These are phyloP conservation scores for Agrilus biguttatus DNA, from an alignment of 2,888 invertebrate species.

Conservation along the genomic window DNA sequence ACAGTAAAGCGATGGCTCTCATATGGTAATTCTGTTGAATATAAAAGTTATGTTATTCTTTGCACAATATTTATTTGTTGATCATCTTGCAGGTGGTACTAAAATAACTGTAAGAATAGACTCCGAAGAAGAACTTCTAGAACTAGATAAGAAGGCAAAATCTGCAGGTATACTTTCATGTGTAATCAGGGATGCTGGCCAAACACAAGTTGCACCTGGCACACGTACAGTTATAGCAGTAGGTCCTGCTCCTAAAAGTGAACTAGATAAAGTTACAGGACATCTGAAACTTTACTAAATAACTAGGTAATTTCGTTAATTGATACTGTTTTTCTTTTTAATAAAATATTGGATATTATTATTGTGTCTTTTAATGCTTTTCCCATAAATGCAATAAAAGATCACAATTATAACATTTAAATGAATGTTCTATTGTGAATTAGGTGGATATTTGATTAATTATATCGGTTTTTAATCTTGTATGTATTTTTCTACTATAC, in stretches of 20 bases:
- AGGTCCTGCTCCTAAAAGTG: constrained; percentile 72
- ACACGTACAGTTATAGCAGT: constrained; percentile 81
- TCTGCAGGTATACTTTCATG: constrained; percentile 54
- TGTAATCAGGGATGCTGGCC: constrained; percentile 78
- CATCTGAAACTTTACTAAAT: constrained; percentile 70
- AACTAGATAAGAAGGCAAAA: constrained; percentile 55
- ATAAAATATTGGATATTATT: background rate
- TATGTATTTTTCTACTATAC: no score
- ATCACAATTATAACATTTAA: no score
- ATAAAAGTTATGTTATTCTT: background rate
- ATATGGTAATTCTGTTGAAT: constrained; percentile 11
- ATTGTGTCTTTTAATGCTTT: no score
- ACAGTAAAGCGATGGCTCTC: constrained; percentile 41
- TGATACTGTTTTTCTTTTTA: background rate
- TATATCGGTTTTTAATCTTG: no score
- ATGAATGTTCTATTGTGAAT: no score
- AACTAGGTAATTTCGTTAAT: background rate
- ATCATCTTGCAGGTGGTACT: constrained; percentile 45
- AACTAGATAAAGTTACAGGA: constrained; percentile 72
- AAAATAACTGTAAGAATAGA: constrained; percentile 80
- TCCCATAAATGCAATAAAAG: no score
- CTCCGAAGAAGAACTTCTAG: constrained; percentile 55
- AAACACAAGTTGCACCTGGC: constrained; percentile 83
- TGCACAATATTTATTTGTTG: background rate
- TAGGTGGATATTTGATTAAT: no score